These are phyloP conservation scores for Picathartes gymnocephalus DNA, from an alignment of 2,113 vertebrate genomes.

Conservation along the genomic window DNA sequence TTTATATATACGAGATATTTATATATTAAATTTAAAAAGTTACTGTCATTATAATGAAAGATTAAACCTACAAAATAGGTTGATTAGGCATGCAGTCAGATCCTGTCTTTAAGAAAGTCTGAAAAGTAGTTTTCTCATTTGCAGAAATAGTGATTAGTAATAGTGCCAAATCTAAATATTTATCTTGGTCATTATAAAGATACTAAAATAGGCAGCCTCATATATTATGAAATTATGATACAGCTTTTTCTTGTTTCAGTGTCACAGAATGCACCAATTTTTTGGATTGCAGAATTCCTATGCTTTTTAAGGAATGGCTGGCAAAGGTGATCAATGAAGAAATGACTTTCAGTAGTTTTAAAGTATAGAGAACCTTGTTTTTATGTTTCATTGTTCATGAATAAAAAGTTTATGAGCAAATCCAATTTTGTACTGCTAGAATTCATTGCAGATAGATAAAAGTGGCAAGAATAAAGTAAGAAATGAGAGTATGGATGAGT, in stretches of 20 bases:
- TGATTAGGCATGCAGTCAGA: constrained; percentile 9
- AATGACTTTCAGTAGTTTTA: neutral
- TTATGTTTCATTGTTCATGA: neutral
- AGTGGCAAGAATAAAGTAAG: neutral
- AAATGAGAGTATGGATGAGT: neutral
- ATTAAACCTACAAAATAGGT: neutral
- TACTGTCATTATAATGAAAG: neutral
- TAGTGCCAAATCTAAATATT: constrained; percentile 29
- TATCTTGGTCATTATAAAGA: constrained; percentile 12
- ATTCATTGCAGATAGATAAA: neutral
- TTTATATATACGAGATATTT: neutral
- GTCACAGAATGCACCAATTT: neutral
- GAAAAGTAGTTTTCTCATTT: constrained; percentile 12
- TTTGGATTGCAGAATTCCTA: neutral
- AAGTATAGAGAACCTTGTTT: neutral
- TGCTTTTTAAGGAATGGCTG: neutral
- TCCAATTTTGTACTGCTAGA: neutral
- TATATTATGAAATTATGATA: neutral
- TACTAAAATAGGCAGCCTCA: constrained; percentile 25
- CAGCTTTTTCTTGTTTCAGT: neutral
- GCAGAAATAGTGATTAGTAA: neutral
- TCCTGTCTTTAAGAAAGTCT: constrained; percentile 7
- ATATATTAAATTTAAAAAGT: constrained; percentile 16
- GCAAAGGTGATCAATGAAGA: neutral
- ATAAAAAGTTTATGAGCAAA: neutral